Conservation (phyloP, 2,113 vertebrate species). For the Fregata magnificens region DNA sequence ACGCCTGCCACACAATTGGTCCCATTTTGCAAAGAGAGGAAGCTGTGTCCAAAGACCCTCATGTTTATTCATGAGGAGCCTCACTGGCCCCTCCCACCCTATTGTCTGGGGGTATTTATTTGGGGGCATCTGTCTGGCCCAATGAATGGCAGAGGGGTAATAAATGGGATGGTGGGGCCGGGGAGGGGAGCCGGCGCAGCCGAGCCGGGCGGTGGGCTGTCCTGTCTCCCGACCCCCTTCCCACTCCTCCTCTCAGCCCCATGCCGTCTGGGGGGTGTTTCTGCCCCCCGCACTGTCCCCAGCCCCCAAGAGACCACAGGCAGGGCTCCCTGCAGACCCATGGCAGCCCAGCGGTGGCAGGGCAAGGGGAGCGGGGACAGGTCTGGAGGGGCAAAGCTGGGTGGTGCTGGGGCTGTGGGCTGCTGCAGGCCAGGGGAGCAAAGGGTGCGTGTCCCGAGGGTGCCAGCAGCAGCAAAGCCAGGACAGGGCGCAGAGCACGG, state of each 20-base stretch:
- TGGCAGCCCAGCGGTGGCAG: background rate
- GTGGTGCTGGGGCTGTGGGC: background rate
- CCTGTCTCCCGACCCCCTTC: background rate
- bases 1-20: constrained; percentile 48
- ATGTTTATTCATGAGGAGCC: constrained; percentile 62
- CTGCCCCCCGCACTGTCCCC: rapidly evolving
- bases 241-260: background rate
- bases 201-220: background rate
- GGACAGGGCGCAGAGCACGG: rapidly evolving
- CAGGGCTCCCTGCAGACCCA: background rate
- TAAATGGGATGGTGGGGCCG: constrained; percentile 49
- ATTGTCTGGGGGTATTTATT: constrained; percentile 69
- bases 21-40: constrained; percentile 59
- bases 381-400: background rate
- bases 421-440: background rate
- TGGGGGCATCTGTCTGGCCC: constrained; percentile 60
- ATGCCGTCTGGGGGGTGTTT: background rate
- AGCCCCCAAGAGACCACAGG: background rate
- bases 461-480: background rate
- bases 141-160: constrained; percentile 47
- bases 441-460: too few species aligned
- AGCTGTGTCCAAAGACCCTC: constrained; percentile 49
- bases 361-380: rapidly evolving
- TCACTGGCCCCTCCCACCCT: constrained; percentile 20
- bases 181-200: background rate